These are phyloP conservation scores for Sialia sialis DNA, from an alignment of 2,113 vertebrate species.

Conservation along the genomic window DNA sequence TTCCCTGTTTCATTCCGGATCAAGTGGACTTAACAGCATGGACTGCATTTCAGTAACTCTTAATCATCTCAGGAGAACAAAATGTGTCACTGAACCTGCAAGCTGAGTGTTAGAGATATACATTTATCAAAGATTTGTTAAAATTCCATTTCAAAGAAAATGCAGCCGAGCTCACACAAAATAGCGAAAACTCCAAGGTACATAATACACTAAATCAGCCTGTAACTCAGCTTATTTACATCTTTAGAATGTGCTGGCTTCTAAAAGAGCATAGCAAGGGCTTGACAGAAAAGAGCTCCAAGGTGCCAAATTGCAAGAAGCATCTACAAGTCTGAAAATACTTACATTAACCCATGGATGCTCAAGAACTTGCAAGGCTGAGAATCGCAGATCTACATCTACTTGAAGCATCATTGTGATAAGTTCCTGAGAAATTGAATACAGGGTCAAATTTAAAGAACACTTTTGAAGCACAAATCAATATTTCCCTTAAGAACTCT, in stretches of 20 bases:
- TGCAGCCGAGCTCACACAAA: background rate
- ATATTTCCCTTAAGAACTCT: background rate
- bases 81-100: background rate
- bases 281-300: background rate
- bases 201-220: background rate
- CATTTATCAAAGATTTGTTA: background rate
- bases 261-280: background rate
- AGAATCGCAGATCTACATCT: conserved; percentile 87
- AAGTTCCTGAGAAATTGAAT: conserved; percentile 80
- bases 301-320: background rate
- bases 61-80: background rate
- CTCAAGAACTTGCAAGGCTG: conserved; percentile 90
- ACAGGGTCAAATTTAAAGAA: background rate
- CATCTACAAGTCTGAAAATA: conserved; percentile 14
- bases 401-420: conserved; percentile 94
- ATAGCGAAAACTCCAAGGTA: background rate
- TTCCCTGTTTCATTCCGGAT: background rate
- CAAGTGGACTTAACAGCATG: background rate
- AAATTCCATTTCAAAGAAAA: background rate
- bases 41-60: background rate
- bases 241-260: background rate
- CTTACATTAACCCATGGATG: conserved; percentile 98
- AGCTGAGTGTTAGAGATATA: background rate
- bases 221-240: background rate
- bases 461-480: background rate